Percentiles rank a stretch among this genome's conserved stretches.
Conservation (phyloP, 2,113 vertebrate species). For the Ondatra zibethicus region DNA sequence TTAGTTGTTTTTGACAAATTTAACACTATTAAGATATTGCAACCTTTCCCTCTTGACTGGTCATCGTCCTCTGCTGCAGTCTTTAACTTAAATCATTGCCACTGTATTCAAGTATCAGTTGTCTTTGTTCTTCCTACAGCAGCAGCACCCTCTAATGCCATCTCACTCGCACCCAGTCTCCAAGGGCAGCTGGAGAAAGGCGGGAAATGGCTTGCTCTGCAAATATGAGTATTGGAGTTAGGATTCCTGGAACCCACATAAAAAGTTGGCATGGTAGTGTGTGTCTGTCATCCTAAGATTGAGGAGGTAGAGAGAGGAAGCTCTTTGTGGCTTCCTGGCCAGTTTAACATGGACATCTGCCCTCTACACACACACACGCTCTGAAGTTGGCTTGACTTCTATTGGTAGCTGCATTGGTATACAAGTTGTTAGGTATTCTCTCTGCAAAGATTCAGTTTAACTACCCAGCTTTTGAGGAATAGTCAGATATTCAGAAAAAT, state of each 20-base stretch:
- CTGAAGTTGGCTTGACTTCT: background rate
- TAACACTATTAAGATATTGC: background rate
- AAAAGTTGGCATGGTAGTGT: background rate
- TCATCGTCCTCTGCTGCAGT: background rate
- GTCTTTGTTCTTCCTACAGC: background rate
- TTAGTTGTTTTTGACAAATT: conserved; percentile 50
- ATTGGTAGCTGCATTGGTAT: background rate
- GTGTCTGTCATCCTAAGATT: background rate
- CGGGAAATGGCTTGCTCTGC: background rate
- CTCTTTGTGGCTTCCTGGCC: background rate
- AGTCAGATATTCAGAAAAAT: background rate
- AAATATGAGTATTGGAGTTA: background rate
- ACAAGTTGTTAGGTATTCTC: background rate
- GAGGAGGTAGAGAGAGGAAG: background rate
- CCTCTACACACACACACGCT: background rate
- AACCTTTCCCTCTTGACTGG: background rate
- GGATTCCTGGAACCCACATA: background rate
- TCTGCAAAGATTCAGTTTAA: background rate
- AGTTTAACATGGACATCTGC: background rate
- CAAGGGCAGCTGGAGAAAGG: background rate
- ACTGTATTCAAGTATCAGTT: background rate
- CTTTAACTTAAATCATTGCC: no score
- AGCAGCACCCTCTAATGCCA: background rate
- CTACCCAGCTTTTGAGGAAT: background rate
- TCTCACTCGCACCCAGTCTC: background rate